Conservation (phyloP, 1,140 invertebrate genomes). For the Leguminivora glycinivorella region DNA sequence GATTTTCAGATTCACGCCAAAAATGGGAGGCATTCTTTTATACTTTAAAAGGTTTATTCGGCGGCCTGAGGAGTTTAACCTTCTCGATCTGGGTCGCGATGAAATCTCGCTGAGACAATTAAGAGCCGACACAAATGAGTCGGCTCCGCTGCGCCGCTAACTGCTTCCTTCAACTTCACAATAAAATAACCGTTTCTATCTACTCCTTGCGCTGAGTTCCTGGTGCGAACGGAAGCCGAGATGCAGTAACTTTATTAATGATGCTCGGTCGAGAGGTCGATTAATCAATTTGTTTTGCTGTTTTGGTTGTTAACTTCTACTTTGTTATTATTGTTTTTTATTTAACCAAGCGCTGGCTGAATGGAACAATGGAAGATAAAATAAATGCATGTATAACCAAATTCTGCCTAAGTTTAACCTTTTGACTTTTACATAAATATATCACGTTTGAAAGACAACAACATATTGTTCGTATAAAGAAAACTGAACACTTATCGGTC, state of each 20-base stretch:
- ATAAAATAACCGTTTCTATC: slow-evolving; percentile 44
- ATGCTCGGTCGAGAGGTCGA: background rate
- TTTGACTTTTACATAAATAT: background rate
- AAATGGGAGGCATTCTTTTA: slow-evolving; percentile 25
- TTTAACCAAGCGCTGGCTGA: background rate
- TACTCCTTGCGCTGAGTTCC: slow-evolving; percentile 16
- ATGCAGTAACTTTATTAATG: slow-evolving; percentile 24
- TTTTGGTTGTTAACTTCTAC: slow-evolving; percentile 9
- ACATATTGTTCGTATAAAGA: background rate
- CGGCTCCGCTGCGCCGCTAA: slow-evolving; percentile 33
- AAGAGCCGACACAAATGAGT: slow-evolving; percentile 51
- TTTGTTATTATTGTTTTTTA: slow-evolving; percentile 15
- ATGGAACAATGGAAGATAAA: background rate
- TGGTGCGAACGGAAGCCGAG: slow-evolving; percentile 19
- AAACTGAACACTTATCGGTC: slow-evolving; percentile 13
- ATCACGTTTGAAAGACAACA: background rate
- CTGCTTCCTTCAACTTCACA: slow-evolving; percentile 38
- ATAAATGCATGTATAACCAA: no score
- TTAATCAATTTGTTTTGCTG: background rate
- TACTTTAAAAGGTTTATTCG: slow-evolving; percentile 42
- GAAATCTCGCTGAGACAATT: slow-evolving; percentile 58
- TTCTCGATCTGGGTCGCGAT: slow-evolving; percentile 51
- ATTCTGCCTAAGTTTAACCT: no score
- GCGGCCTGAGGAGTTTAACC: slow-evolving; percentile 38
- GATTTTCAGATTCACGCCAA: slow-evolving; percentile 20